phyloP scores from a whole-genome alignment of 2,888 invertebrate species.

The Apantesis nais region DNA sequence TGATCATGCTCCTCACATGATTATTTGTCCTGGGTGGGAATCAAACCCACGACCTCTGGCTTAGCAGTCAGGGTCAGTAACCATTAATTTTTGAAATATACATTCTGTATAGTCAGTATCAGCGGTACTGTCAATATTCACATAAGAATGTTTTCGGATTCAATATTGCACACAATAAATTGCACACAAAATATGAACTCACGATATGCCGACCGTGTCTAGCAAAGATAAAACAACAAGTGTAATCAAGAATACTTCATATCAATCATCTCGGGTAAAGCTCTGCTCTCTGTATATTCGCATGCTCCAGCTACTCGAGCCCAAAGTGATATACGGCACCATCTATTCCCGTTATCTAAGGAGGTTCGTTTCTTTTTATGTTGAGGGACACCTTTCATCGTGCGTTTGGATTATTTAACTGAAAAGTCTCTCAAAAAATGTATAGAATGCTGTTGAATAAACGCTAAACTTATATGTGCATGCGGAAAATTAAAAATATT shows the following conservation, averaged over 20 bases:
- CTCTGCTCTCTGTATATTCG: conserved; percentile 27
- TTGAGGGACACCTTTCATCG: conserved; percentile 13
- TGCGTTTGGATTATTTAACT: neutral
- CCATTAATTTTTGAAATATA: conserved; percentile 20
- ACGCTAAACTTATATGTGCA: neutral
- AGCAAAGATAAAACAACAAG: neutral
- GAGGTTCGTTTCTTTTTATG: conserved; percentile 16
- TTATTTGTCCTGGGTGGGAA: too few species aligned
- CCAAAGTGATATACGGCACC: conserved; percentile 38
- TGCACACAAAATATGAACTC: neutral
- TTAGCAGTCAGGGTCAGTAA: too few species aligned
- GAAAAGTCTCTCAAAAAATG: neutral
- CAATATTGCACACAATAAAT: neutral
- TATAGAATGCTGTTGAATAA: neutral
- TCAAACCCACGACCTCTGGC: too few species aligned
- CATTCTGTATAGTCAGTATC: neutral
- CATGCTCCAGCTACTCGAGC: conserved; percentile 25
- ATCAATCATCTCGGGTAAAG: conserved; percentile 39
- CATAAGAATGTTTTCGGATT: neutral
- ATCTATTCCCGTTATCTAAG: conserved; percentile 27
- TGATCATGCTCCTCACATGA: too few species aligned
- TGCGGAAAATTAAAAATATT: neutral
- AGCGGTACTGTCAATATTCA: neutral
- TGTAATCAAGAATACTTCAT: conserved; percentile 15
- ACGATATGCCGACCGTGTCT: neutral